A percentile compares a stretch with the other conserved stretches of the same genome.
phyloP scores from a whole-genome alignment of 2,888 invertebrate species.

The Ptychoptera contaminata region DNA sequence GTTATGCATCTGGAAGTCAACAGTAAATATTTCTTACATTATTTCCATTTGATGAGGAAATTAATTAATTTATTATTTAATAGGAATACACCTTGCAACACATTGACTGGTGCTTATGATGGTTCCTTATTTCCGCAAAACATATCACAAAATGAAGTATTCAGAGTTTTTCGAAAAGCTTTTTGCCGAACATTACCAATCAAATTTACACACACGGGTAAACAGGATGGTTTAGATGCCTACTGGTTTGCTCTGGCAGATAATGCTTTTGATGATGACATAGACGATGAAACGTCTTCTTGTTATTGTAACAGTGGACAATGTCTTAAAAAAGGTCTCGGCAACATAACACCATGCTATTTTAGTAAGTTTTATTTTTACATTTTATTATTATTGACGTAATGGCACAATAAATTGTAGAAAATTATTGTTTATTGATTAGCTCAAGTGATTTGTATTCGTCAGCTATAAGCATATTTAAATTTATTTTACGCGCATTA shows the following conservation, averaged over 20 bases:
- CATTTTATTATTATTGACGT: conserved; percentile 33
- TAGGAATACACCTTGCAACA: conserved; percentile 46
- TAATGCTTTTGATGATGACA: conserved; percentile 38
- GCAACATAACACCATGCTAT: conserved; percentile 55
- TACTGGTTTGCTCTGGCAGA: conserved; percentile 44
- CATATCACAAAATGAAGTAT: conserved; percentile 35
- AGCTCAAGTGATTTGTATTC: no score
- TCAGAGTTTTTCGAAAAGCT: conserved; percentile 53
- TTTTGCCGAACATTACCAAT: conserved; percentile 57
- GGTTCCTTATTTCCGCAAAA: conserved; percentile 53
- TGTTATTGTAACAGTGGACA: conserved; percentile 43
- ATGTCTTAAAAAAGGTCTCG: conserved; percentile 43
- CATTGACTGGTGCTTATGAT: conserved; percentile 50
- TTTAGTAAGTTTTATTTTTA: conserved; percentile 39
- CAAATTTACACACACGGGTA: conserved; percentile 28
- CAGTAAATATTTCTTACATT: conserved; percentile 1
- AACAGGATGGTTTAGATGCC: conserved; percentile 36
- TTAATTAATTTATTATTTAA: neutral
- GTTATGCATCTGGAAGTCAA: conserved; percentile 26
- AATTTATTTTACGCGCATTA: neutral
- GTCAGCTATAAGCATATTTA: no score
- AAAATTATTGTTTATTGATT: neutral
- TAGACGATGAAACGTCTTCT: conserved; percentile 39
- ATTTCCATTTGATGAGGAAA: neutral
- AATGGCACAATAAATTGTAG: neutral